phyloP scores from a whole-genome alignment of 2,113 vertebrate genomes.

The Suricata suricatta region DNA sequence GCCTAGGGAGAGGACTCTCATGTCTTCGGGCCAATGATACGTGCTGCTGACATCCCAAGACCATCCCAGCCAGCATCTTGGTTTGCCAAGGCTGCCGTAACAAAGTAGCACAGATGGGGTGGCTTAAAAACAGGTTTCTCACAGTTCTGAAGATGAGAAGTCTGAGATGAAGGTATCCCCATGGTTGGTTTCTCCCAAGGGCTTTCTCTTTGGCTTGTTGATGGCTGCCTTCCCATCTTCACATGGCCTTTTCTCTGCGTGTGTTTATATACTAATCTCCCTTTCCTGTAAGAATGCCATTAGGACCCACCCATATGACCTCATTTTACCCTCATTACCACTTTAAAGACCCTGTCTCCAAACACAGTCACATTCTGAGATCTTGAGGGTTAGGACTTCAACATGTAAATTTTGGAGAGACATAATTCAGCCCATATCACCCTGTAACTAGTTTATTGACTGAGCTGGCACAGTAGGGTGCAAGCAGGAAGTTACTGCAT shows the following conservation, averaged over 20 bases:
- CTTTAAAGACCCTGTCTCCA: background rate
- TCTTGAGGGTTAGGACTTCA: background rate
- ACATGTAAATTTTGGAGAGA: background rate
- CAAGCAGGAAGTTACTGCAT: background rate
- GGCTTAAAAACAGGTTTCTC: background rate
- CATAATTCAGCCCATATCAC: background rate
- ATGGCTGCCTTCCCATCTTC: background rate
- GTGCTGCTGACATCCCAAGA: background rate
- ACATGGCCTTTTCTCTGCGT: background rate
- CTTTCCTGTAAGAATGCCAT: background rate
- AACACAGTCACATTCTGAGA: background rate
- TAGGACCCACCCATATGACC: background rate
- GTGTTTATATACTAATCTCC: background rate
- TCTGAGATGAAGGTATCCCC: background rate
- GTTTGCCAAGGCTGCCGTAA: background rate
- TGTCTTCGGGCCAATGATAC: background rate
- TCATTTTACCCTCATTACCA: background rate
- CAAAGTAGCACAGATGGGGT: background rate
- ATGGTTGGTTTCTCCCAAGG: background rate
- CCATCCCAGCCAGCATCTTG: background rate
- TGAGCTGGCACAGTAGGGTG: background rate
- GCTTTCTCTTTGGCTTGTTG: no score
- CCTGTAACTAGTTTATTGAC: background rate
- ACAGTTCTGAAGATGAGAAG: background rate
- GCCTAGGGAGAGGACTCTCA: rapidly evolving